Base-by-base conservation (phyloP, 2,888 invertebrate genomes). In the Idaea straminata region DNA sequence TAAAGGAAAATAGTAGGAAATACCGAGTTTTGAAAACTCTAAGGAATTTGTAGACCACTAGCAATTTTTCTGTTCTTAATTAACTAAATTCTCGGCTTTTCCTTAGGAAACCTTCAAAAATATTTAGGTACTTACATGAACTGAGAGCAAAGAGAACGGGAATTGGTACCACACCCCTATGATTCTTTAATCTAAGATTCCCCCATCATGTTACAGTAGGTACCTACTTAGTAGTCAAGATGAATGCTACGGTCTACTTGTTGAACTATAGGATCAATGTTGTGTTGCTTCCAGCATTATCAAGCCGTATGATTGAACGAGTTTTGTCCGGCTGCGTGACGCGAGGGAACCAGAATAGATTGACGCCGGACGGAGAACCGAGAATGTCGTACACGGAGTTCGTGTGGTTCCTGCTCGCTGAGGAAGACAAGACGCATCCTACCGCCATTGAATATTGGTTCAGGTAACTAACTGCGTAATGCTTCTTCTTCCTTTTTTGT, bases 321-420 rank as follows among this genome's bases (percentile, higher is more conserved):
- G 99, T 99, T 85, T 98, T 99, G 87, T 98, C 98, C 35, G 99
- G 99, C 15, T 99, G 99, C 76, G 99, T 99, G 66, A 98, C 98
- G 0, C 95, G 98, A 77, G 97, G 96, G 69, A 95, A 94, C 82
- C 94, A 93, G 82, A 93, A 94, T 80, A 80, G 89, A 0, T 71
- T 87, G 66, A 91, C 93, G 0, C 88, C 93, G 0, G 93, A 93
- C 64, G 94, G 94, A 1, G 95, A 96, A 76, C 95, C 96, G 34
- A 96, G 97, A 81, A 99, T 99, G 98, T 98, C 98, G 59, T 99
- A 99, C 88, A 97, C 98, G 0, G 99, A 99, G 89, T 99, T 99
- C 91, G 99, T 99, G 5, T 99, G 99, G 98, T 99, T 99, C 91
- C 94, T 99, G 66, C 94, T 99, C 6, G 98, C 99, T 57, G 99